A percentile compares a stretch with the other conserved stretches of the same genome.
Evolutionary conservation across 1,140 invertebrate genomes (phyloP).

Genomic region (Drosophila quadrilineata): DNA sequence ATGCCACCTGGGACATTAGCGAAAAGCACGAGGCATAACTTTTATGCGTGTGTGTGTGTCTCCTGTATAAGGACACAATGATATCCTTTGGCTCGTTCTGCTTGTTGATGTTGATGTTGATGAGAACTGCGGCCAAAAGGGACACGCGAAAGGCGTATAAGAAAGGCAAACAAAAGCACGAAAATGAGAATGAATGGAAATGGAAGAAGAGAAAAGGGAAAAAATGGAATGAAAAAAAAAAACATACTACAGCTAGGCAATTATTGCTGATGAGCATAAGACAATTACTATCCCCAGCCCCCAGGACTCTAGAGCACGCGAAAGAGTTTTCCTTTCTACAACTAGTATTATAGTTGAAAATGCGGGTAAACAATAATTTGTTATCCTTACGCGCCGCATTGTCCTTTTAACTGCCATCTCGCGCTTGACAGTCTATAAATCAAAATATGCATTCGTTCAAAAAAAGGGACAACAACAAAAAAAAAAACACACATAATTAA

Average conservation of each 20-base stretch:
- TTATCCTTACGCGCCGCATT: slow-evolving; percentile 38
- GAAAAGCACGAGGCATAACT: slow-evolving; percentile 18
- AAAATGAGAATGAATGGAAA: too few species aligned
- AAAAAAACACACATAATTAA: slow-evolving; percentile 73
- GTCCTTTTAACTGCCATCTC: slow-evolving; percentile 21
- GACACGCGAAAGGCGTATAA: slow-evolving; percentile 37
- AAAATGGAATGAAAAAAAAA: slow-evolving; percentile 17
- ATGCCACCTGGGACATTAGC: slow-evolving; percentile 1
- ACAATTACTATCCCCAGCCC: neutral
- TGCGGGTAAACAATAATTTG: slow-evolving; percentile 53
- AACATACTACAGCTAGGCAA: slow-evolving; percentile 43
- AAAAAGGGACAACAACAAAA: too few species aligned
- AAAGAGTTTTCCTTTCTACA: slow-evolving; percentile 45
- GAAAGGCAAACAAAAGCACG: too few species aligned
- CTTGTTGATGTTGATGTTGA: slow-evolving; percentile 12
- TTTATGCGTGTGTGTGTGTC: too few species aligned
- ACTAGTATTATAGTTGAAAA: neutral
- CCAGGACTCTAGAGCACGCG: slow-evolving; percentile 29
- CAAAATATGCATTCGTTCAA: slow-evolving; percentile 47
- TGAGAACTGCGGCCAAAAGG: slow-evolving; percentile 17
- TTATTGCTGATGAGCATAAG: slow-evolving; percentile 65
- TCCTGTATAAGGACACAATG: slow-evolving; percentile 28
- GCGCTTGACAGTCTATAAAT: slow-evolving; percentile 56
- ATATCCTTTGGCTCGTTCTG: neutral
- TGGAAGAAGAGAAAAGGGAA: too few species aligned